These are phyloP conservation scores for Pseudococcus viburni DNA, from an alignment of 2,888 invertebrate genomes.

Conservation along the genomic window DNA sequence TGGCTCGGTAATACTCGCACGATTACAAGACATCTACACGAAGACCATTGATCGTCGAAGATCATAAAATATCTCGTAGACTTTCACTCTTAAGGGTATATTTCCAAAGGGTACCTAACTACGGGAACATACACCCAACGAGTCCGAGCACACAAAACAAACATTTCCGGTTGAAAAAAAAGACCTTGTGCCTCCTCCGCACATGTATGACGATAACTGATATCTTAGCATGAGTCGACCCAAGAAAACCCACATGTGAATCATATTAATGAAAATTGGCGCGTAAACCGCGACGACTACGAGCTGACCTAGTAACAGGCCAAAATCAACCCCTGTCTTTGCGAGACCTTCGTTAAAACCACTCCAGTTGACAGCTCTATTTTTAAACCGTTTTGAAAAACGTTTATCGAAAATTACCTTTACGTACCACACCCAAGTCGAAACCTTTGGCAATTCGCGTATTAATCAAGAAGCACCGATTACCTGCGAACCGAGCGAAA, in stretches of 20 bases:
- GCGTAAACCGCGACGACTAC: background rate
- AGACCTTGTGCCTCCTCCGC: conserved; percentile 6
- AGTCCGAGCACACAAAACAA: background rate
- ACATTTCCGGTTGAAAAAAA: background rate
- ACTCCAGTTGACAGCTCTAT: conserved; percentile 42
- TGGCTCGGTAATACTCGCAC: background rate
- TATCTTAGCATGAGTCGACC: background rate
- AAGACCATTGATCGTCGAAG: too few relatives aligned
- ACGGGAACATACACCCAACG: background rate
- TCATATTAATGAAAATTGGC: background rate
- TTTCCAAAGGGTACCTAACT: too few relatives aligned
- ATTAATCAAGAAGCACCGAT: background rate
- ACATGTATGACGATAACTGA: background rate
- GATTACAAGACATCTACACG: background rate
- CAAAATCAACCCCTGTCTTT: background rate
- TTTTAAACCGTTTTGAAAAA: conserved; percentile 37
- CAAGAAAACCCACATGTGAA: conserved; percentile 1
- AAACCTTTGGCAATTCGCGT: conserved; percentile 19
- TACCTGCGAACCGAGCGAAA: background rate
- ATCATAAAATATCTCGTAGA: too few relatives aligned
- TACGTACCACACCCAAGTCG: background rate
- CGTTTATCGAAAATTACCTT: conserved; percentile 46
- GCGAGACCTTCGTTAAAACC: conserved; percentile 4
- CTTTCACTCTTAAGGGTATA: too few relatives aligned
- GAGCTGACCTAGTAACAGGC: background rate